Conservation (phyloP, 2,797 vertebrate species). For the Myotis pilosus region DNA sequence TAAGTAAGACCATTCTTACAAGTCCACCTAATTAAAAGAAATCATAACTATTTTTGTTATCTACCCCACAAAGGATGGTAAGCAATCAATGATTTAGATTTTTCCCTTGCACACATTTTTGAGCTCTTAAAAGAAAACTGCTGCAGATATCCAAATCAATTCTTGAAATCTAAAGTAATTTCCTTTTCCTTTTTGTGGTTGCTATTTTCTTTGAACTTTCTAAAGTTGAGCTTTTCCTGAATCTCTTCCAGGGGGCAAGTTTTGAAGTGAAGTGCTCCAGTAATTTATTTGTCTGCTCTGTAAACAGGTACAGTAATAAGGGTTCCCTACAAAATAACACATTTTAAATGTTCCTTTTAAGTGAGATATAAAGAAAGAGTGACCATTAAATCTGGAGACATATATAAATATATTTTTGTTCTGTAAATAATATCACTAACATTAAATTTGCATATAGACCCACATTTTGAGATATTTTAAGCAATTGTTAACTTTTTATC, state of each 20-base stretch:
- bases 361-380: neutral
- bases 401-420: neutral
- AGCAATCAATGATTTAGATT: neutral
- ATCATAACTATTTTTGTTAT: neutral
- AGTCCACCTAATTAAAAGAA: neutral
- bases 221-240: neutral
- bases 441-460: neutral
- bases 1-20: neutral
- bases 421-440: neutral
- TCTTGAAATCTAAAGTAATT: neutral
- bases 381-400: neutral
- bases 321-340: neutral
- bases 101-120: neutral
- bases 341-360: neutral
- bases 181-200: neutral
- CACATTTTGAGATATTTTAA: neutral
- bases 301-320: neutral
- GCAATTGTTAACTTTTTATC: neutral
- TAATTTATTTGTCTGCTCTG: neutral
- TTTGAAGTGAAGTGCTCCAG: neutral
- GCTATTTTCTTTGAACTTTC: neutral
- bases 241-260: neutral
- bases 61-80: too few relatives aligned
- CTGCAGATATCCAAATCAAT: neutral
- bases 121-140: neutral